Percentiles rank a stretch among this genome's conserved stretches.
Conservation (phyloP, 2,888 invertebrate genomes). For the Agriopis aurantiaria region DNA sequence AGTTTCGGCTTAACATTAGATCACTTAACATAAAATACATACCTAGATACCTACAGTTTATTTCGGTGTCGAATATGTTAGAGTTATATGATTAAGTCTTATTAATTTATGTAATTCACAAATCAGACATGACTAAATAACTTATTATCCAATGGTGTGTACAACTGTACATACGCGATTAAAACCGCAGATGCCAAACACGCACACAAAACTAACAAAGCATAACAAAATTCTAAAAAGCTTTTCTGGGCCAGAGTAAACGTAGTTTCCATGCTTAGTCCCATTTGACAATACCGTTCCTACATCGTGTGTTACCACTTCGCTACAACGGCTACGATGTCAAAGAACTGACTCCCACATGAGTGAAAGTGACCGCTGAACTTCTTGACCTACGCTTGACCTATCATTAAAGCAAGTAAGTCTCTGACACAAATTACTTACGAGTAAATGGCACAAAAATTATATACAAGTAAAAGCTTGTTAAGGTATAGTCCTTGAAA, state of each 20-base stretch:
- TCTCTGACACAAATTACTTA: too few species aligned
- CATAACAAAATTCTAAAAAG: background rate
- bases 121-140: too few species aligned
- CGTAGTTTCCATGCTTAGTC: slow-evolving; percentile 13
- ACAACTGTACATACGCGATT: background rate
- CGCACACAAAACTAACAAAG: background rate
- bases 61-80: too few species aligned
- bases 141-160: too few species aligned
- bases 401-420: slow-evolving; percentile 7
- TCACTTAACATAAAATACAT: too few species aligned
- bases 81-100: too few species aligned
- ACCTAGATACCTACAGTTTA: too few species aligned
- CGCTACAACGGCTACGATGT: slow-evolving; percentile 7
- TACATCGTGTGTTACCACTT: slow-evolving; percentile 3
- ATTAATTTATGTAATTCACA: too few species aligned
- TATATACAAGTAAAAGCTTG: too few species aligned
- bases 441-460: too few species aligned
- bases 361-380: slow-evolving; percentile 24
- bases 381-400: slow-evolving; percentile 28
- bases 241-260: slow-evolving; percentile 8
- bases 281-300: background rate
- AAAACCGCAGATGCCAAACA: background rate
- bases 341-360: slow-evolving; percentile 16
- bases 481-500: too few species aligned
- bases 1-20: too few species aligned